phyloP scores from a whole-genome alignment of 2,797 vertebrate species.

The Phyllotis vaccarum region DNA sequence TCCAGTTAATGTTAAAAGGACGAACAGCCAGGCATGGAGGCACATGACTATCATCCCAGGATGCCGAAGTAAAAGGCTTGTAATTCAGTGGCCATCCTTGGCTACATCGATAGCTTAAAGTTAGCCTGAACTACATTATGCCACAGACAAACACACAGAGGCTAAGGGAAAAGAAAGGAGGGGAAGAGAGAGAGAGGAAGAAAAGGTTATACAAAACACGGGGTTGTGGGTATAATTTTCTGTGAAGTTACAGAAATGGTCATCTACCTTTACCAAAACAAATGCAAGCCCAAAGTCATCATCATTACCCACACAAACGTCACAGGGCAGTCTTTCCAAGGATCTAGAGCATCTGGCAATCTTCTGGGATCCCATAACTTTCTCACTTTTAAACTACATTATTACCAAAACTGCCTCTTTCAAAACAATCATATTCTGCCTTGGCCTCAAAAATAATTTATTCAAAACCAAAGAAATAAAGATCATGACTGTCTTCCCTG shows the following conservation, averaged over 20 bases:
- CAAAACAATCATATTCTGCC: slow-evolving; percentile 36
- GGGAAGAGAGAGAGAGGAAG: neutral
- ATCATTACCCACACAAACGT: neutral
- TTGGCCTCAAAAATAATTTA: neutral
- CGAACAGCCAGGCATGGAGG: neutral
- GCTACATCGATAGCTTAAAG: neutral
- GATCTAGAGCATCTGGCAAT: slow-evolving; percentile 1
- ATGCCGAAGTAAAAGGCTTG: neutral
- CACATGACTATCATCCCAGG: neutral
- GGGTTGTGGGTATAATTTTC: neutral
- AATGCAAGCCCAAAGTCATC: neutral
- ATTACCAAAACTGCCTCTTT: slow-evolving; percentile 51
- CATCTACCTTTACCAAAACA: slow-evolving; percentile 31
- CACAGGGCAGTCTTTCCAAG: neutral
- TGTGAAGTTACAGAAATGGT: neutral
- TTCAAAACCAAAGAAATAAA: slow-evolving; percentile 55
- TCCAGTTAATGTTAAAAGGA: slow-evolving; percentile 47
- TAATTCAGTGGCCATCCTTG: neutral
- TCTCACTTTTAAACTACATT: slow-evolving; percentile 42
- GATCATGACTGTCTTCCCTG: neutral
- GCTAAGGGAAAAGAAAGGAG: neutral
- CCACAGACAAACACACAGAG: neutral
- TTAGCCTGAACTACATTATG: neutral
- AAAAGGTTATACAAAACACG: neutral
- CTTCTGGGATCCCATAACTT: neutral